Evolutionary conservation across 2,113 vertebrate genomes (phyloP), one percentile per base, ranked within the genome.

Genomic region (Calidris pygmaea): DNA sequence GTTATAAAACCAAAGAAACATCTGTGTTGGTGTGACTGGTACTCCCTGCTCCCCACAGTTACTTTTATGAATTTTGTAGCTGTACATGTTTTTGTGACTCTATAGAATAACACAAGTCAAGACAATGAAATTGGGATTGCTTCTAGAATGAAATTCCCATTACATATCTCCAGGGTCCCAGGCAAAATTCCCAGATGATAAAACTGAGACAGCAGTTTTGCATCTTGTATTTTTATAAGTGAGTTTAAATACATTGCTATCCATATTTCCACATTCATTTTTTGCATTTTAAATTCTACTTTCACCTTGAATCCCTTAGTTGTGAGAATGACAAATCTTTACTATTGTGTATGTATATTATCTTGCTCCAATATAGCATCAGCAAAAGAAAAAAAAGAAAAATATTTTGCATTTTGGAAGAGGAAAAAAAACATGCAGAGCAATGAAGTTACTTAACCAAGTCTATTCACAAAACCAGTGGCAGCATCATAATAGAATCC

Each of bases 401-500:
- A 62, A 58, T 6, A 22, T 14, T 9, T 4, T 56, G 37, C 56
- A 67, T 77, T 93, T 88, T 92, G 17, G 29, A 70, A 85, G 67
- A 73, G 4, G 10, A 45, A 89, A 63, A 63, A 60, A 15, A 20
- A 73, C 3, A 30, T 23, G n/a, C 10, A 78, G 47, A 65, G 17
- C 7, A 80, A 50, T 13, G 37, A 71, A 62, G 7, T 59, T 60
- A 4, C 20, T 86, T 58, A 45, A 43, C 14, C 14, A 80, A 77
- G 24, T 21, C 5, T n/a, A 62, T 60, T 77, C 41, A 67, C 27
- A 84, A 66, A 76, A 60, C 2, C 14, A 73, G 13, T n/a, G 32
- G 2, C 35, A 73, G n/a, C 5, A 12, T n/a, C 0, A 0, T 22
- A 50, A 12, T 66, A 8, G 15, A 94, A 83, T 37, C 43, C 2